Conservation (phyloP, 2,113 vertebrate genomes). For the Cnemophilus loriae region DNA sequence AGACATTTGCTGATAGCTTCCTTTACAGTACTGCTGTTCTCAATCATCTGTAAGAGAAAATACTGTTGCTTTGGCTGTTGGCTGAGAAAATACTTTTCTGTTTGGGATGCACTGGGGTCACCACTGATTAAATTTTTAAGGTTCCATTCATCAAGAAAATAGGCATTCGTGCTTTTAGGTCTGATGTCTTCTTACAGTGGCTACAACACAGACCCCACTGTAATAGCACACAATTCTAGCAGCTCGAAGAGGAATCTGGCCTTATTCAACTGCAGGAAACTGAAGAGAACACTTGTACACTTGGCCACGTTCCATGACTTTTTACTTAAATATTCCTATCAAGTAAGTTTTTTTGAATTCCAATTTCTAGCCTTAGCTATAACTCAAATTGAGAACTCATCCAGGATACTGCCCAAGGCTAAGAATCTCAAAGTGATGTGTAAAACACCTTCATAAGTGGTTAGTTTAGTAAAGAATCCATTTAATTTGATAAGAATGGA, state of each 20-base stretch:
- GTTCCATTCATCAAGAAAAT: background rate
- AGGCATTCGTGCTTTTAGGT: background rate
- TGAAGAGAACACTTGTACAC: background rate
- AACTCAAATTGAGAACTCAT: background rate
- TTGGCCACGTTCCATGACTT: rapidly evolving
- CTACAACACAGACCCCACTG: rapidly evolving
- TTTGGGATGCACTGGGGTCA: background rate
- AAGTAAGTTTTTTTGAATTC: background rate
- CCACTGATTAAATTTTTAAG: background rate
- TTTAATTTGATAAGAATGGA: background rate
- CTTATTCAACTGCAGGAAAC: background rate
- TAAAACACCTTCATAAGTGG: background rate
- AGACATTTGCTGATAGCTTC: background rate
- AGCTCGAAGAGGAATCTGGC: background rate
- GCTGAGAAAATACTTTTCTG: background rate
- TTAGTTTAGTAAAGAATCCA: background rate
- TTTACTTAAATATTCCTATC: background rate
- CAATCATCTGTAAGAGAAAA: background rate
- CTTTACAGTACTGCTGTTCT: background rate
- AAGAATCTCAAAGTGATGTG: background rate
- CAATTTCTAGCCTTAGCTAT: background rate
- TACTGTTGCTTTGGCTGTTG: background rate
- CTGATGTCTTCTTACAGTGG: background rate
- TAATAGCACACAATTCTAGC: background rate
- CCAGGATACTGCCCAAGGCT: background rate